These are phyloP conservation scores for Leptosomus discolor DNA, from an alignment of 2,113 vertebrate species.

Conservation along the genomic window DNA sequence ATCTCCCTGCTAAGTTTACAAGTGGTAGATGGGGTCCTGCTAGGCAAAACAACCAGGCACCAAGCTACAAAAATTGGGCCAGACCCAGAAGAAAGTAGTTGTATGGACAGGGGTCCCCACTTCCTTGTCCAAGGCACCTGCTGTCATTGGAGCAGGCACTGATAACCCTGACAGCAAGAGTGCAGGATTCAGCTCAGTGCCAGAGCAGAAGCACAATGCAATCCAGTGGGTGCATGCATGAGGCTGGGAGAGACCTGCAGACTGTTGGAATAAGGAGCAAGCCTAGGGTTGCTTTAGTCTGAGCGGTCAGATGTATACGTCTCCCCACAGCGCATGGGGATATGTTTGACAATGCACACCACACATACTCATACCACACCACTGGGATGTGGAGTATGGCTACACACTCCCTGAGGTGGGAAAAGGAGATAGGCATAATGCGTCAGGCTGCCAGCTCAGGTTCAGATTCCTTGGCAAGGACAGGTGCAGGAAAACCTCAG, in stretches of 20 bases:
- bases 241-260: background rate
- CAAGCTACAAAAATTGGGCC: background rate
- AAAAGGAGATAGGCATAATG: background rate
- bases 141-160: background rate
- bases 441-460: background rate
- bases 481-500: background rate
- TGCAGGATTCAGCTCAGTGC: background rate
- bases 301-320: background rate
- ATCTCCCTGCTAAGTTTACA: background rate
- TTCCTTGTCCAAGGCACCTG: background rate
- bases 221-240: accelerated
- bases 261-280: background rate
- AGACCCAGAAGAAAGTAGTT: background rate
- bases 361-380: background rate
- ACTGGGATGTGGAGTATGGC: background rate
- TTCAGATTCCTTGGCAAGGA: background rate
- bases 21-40: background rate
- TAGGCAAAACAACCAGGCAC: background rate
- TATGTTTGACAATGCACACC: background rate
- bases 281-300: background rate
- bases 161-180: background rate
- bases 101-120: background rate
- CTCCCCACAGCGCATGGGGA: background rate
- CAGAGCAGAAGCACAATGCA: background rate
- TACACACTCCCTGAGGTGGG: background rate